These are phyloP conservation scores for Xerus rutilus DNA, from an alignment of 2,797 vertebrate genomes.

Conservation along the genomic window DNA sequence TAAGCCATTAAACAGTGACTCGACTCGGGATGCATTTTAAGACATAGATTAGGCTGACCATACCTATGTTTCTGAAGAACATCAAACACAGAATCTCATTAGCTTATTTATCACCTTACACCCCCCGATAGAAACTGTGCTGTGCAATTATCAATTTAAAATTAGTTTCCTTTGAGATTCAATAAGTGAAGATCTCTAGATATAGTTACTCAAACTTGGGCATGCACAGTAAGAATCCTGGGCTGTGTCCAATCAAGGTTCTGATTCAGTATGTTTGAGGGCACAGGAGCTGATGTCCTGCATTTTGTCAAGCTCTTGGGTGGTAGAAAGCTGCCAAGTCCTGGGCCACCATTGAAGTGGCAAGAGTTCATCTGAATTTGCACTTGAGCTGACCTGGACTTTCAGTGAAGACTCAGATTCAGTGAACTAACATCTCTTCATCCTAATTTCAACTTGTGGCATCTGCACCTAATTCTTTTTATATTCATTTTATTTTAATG, in stretches of 20 bases:
- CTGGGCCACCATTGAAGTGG: accelerated
- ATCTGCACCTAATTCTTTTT: background rate
- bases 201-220: background rate
- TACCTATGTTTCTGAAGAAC: slow-evolving; percentile 23
- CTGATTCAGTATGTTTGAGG: background rate
- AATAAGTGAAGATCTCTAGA: background rate
- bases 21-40: slow-evolving; percentile 46
- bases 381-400: background rate
- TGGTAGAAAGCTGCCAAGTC: accelerated
- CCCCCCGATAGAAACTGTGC: background rate
- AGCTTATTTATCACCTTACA: background rate
- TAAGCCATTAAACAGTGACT: slow-evolving; percentile 59
- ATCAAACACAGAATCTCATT: background rate
- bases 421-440: background rate
- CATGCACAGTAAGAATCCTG: background rate
- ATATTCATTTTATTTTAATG: background rate
- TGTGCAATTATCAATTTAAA: background rate
- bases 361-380: background rate
- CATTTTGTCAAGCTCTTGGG: background rate
- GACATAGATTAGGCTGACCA: background rate
- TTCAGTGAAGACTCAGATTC: background rate
- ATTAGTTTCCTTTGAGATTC: background rate
- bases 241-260: background rate
- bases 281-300: background rate
- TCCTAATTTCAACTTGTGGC: background rate